Evolutionary conservation across 2,113 vertebrate genomes (phyloP).

Genomic region (Dicaeum eximium): DNA sequence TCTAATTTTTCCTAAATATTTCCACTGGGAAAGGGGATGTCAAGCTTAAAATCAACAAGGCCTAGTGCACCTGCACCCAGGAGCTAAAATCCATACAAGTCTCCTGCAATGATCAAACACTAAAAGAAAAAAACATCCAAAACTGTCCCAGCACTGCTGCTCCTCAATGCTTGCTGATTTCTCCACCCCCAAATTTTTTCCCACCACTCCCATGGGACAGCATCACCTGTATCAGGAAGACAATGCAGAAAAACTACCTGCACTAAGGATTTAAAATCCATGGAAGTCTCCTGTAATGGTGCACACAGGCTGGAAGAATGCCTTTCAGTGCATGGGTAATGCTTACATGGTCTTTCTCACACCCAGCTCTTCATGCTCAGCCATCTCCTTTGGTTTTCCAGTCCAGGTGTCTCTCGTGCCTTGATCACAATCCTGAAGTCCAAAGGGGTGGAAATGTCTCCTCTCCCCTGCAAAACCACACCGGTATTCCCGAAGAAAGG

Average conservation of each 20-base stretch:
- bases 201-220: background rate
- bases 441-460: rapidly evolving
- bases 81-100: background rate
- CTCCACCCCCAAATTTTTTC: background rate
- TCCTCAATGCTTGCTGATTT: background rate
- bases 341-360: rapidly evolving
- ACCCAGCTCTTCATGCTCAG: background rate
- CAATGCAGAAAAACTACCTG: background rate
- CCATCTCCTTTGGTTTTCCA: background rate
- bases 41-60: background rate
- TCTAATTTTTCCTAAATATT: background rate
- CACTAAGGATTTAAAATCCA: background rate
- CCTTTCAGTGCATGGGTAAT: rapidly evolving
- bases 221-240: no score
- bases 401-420: background rate
- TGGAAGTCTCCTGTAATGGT: background rate
- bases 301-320: background rate
- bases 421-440: background rate
- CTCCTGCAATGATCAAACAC: background rate
- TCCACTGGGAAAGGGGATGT: background rate
- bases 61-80: background rate
- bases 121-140: background rate
- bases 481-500: rapidly evolving
- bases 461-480: background rate
- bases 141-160: background rate